Evolutionary conservation across 2,797 vertebrate species (phyloP), one percentile per base, ranked within the genome.

Genomic region (Mus spretus): DNA sequence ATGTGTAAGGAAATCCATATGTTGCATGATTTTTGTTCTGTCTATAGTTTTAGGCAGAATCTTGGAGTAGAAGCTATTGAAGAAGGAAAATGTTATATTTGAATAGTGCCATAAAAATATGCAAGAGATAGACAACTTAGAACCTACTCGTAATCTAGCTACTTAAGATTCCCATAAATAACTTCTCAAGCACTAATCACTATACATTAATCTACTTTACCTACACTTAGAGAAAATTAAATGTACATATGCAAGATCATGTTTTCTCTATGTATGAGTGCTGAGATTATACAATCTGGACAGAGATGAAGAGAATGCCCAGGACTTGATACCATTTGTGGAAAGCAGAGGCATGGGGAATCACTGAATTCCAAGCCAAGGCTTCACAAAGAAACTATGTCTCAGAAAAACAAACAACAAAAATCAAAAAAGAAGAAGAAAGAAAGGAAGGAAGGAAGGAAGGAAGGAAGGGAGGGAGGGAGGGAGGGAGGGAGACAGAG

Each of bases 131-230:
- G 19, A 24, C 89, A 88, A 90, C 55, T 17, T 15, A 80, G 20
- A 82, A 63, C 24, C 24, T 3, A 61, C 9, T 90, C 4, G 20
- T 81, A 72, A 92, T 95, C 77, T 74, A 87, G 59, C 1, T 8
- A 74, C 50, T 83, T 92, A 84, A 94, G 77, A 88, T 74, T 34
- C 90, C 50, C n/a, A 47, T 84, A 80, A 89, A 61, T 85, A 94
- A 37, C 6, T 89, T 7, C 44, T 12, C 26, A 44, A 57, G 37
- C 77, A 40, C n/a, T 20, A 65, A 53, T 4, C 7, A 57, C 40
- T 90, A 92, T 61, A 31, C 59, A 37, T 34, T 4, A 9, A 55
- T 70, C 37, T 67, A 89, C 8, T 53, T 89, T 59, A 63, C 59
- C 15, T 67, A 53, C 61, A 3, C 61, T 91, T 72, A 82, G 37